phyloP scores from a whole-genome alignment of 1,140 invertebrate species.

The Drosophila leontia region DNA sequence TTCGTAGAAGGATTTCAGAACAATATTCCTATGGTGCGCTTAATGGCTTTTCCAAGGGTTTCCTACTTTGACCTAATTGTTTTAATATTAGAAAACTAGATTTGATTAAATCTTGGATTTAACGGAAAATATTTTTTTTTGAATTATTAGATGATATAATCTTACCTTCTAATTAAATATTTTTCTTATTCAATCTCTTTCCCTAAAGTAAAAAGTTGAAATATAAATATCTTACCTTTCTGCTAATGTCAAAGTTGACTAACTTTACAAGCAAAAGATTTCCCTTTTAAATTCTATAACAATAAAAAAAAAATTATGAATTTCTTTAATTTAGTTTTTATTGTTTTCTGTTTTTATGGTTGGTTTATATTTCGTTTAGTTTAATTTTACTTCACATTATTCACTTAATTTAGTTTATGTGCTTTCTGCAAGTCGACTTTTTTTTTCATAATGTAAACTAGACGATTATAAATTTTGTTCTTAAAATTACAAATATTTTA shows the following conservation, averaged over 20 bases:
- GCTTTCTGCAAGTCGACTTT: slow-evolving; percentile 11
- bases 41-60: background rate
- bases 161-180: no score
- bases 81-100: background rate
- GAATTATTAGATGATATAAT: no score
- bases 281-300: background rate
- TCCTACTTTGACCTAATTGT: background rate
- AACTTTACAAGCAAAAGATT: background rate
- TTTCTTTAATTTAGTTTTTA: slow-evolving; percentile 45
- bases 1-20: background rate
- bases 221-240: no score
- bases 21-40: background rate
- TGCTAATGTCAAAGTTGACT: no score
- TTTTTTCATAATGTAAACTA: slow-evolving; percentile 58
- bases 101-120: background rate
- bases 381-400: slow-evolving; percentile 46
- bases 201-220: no score
- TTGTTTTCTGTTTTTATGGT: slow-evolving; percentile 45
- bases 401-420: slow-evolving; percentile 37
- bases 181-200: no score
- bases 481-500: slow-evolving; percentile 54
- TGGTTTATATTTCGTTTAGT: slow-evolving; percentile 50
- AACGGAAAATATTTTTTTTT: background rate
- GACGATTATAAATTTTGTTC: slow-evolving; percentile 75
- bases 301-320: background rate